phyloP scores from a whole-genome alignment of 1,140 invertebrate species.

The Cheumatopsyche charites region DNA sequence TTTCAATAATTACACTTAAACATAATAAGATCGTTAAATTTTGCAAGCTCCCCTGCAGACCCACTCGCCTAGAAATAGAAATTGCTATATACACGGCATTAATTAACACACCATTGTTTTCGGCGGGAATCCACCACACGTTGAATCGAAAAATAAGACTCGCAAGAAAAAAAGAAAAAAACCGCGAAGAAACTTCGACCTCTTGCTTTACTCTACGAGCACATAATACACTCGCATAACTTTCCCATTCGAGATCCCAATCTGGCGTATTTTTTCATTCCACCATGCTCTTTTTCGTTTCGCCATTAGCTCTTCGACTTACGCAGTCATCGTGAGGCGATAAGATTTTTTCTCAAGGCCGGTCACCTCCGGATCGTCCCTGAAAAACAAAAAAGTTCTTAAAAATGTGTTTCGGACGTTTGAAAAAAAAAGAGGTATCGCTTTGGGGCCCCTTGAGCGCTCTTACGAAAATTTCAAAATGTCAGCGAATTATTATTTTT shows the following conservation, averaged over 20 bases:
- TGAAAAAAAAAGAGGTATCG: background rate
- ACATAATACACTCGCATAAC: constrained; percentile 8
- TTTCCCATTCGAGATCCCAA: constrained; percentile 30
- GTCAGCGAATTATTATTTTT: constrained; percentile 1
- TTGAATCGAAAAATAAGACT: background rate
- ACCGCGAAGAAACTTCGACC: constrained; percentile 33
- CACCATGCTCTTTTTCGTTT: background rate
- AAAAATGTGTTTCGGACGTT: background rate
- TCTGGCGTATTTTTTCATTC: constrained; percentile 26
- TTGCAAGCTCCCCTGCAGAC: no score
- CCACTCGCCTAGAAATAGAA: constrained; percentile 24
- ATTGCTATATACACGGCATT: constrained; percentile 7
- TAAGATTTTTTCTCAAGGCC: constrained; percentile 30
- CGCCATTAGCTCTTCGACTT: background rate
- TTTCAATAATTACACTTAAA: no score
- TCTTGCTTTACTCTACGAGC: background rate
- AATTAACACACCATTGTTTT: constrained; percentile 33
- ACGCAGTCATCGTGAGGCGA: background rate
- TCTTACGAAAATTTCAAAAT: constrained; percentile 7
- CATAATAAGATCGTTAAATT: no score
- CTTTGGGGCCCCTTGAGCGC: background rate
- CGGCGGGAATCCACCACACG: constrained; percentile 4
- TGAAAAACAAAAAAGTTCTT: no score
- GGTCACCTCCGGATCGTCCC: constrained; percentile 6
- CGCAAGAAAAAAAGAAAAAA: constrained; percentile 2